A percentile compares a stretch with the other conserved stretches of the same genome.
These are phyloP conservation scores for Tetrax tetrax DNA, from an alignment of 2,113 vertebrate species.

Conservation along the genomic window DNA sequence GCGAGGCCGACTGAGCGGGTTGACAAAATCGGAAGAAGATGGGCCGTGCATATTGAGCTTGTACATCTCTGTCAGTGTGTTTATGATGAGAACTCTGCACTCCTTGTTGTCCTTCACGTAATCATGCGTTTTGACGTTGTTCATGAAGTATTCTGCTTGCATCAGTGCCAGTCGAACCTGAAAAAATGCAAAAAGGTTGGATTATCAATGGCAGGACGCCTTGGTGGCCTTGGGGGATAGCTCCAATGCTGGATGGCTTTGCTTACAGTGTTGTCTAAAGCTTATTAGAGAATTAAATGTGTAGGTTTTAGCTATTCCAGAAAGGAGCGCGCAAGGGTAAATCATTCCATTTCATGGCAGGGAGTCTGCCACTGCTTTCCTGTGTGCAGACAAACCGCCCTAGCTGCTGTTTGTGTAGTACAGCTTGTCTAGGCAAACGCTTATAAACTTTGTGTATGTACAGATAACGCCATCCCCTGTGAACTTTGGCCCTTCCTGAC, in stretches of 20 bases:
- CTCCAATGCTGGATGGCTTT: neutral
- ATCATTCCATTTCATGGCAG: rapidly evolving
- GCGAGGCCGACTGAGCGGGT: conserved; percentile 76
- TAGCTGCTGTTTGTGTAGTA: neutral
- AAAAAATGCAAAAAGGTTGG: neutral
- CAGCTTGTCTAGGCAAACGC: neutral
- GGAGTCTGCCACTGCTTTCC: neutral
- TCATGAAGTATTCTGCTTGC: conserved; percentile 78
- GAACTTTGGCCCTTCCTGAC: neutral
- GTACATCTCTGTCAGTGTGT: conserved; percentile 75
- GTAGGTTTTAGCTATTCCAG: neutral
- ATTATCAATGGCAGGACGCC: rapidly evolving
- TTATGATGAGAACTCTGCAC: conserved; percentile 76
- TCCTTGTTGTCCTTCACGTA: conserved; percentile 75
- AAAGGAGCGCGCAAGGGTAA: neutral
- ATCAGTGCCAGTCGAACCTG: conserved; percentile 82
- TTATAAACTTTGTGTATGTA: neutral
- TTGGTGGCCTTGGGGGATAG: too few relatives aligned
- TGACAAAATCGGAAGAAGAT: conserved; percentile 46
- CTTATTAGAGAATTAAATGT: neutral
- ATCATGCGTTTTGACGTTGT: conserved; percentile 76
- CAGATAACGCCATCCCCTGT: rapidly evolving
- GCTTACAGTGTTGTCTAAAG: neutral
- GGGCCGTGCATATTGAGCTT: conserved; percentile 72
- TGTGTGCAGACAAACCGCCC: neutral